Percentiles rank a stretch among this genome's conserved stretches.
Evolutionary conservation across 2,113 vertebrate genomes (phyloP).

Genomic region (Xenopus laevis): DNA sequence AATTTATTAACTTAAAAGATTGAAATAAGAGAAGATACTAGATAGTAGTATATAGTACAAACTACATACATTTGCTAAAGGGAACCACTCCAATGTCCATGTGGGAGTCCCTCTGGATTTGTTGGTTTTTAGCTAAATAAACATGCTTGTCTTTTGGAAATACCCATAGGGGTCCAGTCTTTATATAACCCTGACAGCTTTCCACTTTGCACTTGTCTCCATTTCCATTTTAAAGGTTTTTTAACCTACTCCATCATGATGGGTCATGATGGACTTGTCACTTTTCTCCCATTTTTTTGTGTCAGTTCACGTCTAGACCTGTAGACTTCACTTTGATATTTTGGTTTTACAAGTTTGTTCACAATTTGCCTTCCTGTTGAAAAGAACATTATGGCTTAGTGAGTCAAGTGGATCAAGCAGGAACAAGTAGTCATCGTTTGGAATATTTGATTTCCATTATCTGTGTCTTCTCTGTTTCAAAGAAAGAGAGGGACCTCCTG

Average conservation of each 20-base stretch:
- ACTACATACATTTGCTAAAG: no score
- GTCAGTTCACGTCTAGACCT: conserved; percentile 1
- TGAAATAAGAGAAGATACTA: no score
- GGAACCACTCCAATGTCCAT: no score
- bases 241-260: conserved; percentile 9
- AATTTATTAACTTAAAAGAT: no score
- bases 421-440: not conserved
- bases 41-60: no score
- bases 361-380: not conserved
- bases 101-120: no score
- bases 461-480: not conserved
- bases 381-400: not conserved
- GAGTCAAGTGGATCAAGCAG: not conserved
- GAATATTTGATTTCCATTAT: not conserved
- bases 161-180: not conserved
- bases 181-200: not conserved
- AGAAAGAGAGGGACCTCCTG: not conserved
- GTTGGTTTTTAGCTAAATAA: no score
- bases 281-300: not conserved
- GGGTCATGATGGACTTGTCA: not conserved
- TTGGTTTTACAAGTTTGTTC: conserved; percentile 1
- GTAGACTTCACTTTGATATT: conserved; percentile 2
- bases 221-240: not conserved
- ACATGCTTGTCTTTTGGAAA: not conserved
- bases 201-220: not conserved